Percentiles rank a stretch among this genome's conserved stretches.
Conservation (phyloP, 37 sponge, comb jelly and placozoan species). For the Oopsacas minuta region DNA sequence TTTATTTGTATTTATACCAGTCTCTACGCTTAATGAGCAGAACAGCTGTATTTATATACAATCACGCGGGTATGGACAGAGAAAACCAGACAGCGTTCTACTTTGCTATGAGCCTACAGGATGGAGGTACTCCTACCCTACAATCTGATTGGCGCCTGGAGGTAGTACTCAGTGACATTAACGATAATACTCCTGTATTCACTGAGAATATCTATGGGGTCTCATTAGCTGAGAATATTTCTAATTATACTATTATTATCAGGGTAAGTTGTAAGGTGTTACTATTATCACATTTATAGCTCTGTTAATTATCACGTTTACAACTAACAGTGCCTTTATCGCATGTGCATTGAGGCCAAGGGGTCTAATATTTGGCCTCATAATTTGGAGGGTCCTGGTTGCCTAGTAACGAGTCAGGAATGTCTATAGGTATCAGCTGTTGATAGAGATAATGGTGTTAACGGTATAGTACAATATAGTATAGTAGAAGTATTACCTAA, state of each 20-base stretch:
- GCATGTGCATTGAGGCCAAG: no score
- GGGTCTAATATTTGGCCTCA: no score
- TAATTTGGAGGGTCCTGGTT: no score
- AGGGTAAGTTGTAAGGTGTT: no score
- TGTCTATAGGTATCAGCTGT: background rate
- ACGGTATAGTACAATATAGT: background rate
- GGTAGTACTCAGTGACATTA: background rate
- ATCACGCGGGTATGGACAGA: background rate
- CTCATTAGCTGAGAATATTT: constrained; percentile 7
- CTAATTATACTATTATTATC: background rate
- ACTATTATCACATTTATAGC: no score
- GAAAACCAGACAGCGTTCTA: background rate
- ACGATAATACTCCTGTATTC: background rate
- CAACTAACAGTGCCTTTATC: no score
- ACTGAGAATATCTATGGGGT: background rate
- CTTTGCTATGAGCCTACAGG: background rate
- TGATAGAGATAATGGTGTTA: background rate
- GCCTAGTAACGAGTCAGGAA: no score
- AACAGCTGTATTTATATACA: background rate
- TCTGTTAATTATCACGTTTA: no score
- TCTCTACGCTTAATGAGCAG: background rate
- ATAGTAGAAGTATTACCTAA: background rate
- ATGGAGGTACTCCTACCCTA: background rate
- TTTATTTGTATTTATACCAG: no score
- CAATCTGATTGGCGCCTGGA: background rate